Evolutionary conservation across 2,797 vertebrate species (phyloP), one percentile per base, ranked within the genome.

Genomic region (Poeciliopsis presidionis): DNA sequence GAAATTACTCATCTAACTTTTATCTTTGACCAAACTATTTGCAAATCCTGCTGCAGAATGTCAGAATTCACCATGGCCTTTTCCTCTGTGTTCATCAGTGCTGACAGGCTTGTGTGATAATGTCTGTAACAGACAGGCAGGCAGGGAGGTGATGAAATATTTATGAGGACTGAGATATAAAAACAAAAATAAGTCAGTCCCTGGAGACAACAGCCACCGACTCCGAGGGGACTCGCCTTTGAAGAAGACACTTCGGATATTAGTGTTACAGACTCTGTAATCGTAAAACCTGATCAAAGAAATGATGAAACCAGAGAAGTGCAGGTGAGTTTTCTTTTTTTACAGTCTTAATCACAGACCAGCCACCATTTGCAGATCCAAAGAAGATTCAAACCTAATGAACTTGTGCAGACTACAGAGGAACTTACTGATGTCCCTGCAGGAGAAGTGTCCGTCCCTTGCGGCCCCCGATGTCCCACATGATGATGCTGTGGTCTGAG

Each of bases 401-500:
- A 12, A 49, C 22, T 12, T 2, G n/a, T 1, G 0, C 25, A 30
- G 9, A 18, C 46, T 46, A 75, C 25, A 30, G 3, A 20, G 30
- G 4, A 63, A 93, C 97, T 93, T 94, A 99, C 98, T 99, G 97
- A 86, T 99, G 98, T 90, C 98, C 98, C 93, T 99, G 98, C 65
- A 99, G 93, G 73, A 99, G 91, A 57, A 99, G 89, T 0, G 97
- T 98, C 70, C 97, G 94, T 72, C 98, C 98, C 88, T 98, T 98
- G 82, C 97, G 96, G 77, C 98, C 98, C n/a, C 98, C 98, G 7
- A 99, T 98, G 92, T 99, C 98, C 98, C 98, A 99, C 97, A 99
- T 97, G 92, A 99, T 99, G 90, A 99, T 95, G 89, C 98, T 98
- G 95, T 99, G 97, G 93, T 99, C 98, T 0, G 97, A 97, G 5